Conservation (phyloP, 2,113 vertebrate species). For the Pimephales promelas region DNA sequence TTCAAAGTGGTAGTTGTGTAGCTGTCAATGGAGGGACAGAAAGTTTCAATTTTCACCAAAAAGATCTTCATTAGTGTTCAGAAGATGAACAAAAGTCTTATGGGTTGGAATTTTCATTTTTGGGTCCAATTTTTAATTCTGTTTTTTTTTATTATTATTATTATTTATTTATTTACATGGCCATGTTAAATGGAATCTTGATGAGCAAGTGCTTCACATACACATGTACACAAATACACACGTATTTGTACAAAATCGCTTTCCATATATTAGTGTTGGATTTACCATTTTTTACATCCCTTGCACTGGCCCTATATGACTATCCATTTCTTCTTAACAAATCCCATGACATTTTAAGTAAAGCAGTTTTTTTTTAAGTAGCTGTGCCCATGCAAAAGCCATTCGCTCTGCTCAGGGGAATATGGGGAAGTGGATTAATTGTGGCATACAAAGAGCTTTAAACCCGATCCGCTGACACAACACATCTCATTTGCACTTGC, state of each 20-base stretch:
- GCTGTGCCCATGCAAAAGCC: slow-evolving; percentile 1
- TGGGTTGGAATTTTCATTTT: no score
- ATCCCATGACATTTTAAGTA: not conserved
- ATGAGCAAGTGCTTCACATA: not conserved
- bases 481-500: slow-evolving; percentile 58
- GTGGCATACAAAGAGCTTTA: slow-evolving; percentile 18
- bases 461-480: slow-evolving; percentile 48
- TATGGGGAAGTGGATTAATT: slow-evolving; percentile 25
- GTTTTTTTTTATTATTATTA: no score
- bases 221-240: not conserved
- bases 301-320: not conserved
- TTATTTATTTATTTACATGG: not conserved
- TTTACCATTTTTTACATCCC: not conserved
- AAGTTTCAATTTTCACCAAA: no score
- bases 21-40: no score
- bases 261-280: not conserved
- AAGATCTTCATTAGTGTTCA: no score
- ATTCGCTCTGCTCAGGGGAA: slow-evolving; percentile 16
- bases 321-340: not conserved
- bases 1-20: no score
- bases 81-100: no score
- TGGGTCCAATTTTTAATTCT: not conserved
- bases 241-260: not conserved
- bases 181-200: not conserved
- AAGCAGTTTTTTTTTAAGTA: slow-evolving; percentile 22